Evolutionary conservation across 2,113 vertebrate genomes (phyloP).

Genomic region (Phaethornis superciliosus): DNA sequence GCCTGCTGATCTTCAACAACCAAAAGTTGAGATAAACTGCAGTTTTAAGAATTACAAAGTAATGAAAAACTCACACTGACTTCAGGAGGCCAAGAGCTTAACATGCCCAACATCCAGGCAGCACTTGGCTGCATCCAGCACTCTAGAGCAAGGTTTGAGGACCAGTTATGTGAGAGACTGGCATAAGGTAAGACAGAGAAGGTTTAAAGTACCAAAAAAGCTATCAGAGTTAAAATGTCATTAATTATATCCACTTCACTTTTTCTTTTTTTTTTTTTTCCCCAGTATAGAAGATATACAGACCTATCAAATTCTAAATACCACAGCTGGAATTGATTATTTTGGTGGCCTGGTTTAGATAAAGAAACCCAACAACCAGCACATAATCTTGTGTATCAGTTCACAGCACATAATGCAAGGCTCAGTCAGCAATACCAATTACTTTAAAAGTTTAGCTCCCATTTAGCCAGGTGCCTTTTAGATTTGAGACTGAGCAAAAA

Average conservation of each 20-base stretch:
- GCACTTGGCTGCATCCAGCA: not conserved
- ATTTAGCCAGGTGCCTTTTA: not conserved
- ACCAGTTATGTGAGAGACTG: too few species aligned
- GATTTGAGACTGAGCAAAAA: not conserved
- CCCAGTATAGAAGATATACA: not conserved
- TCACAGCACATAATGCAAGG: not conserved
- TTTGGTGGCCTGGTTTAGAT: not conserved
- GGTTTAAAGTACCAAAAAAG: not conserved
- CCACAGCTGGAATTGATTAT: not conserved
- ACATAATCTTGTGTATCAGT: fast-evolving
- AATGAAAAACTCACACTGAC: not conserved
- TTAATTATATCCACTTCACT: not conserved
- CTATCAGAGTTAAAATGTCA: not conserved
- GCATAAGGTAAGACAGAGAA: not conserved
- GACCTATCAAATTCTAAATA: not conserved
- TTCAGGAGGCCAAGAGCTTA: not conserved
- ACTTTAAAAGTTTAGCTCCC: not conserved
- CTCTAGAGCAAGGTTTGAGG: not conserved
- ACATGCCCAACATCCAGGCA: not conserved
- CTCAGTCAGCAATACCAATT: not conserved
- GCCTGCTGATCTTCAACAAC: fast-evolving
- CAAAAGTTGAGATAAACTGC: not conserved
- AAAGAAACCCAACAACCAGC: not conserved
- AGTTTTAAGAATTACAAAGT: not conserved
- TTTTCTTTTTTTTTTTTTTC: not conserved